These are phyloP conservation scores for Fabriciana adippe DNA, from an alignment of 2,888 invertebrate species.

Conservation along the genomic window DNA sequence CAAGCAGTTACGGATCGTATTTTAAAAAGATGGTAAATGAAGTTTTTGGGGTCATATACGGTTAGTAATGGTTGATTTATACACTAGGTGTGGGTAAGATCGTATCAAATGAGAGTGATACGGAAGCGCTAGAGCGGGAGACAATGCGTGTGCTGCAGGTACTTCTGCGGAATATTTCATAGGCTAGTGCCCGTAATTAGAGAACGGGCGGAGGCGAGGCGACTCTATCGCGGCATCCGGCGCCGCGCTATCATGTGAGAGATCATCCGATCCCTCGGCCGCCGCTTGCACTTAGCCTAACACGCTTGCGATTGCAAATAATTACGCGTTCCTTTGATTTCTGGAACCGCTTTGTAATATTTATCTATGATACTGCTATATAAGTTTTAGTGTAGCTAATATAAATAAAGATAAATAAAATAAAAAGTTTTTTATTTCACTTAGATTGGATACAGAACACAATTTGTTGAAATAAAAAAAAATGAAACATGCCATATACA, in stretches of 20 bases:
- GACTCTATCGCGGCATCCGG: constrained; percentile 66
- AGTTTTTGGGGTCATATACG: not conserved
- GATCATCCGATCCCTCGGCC: constrained; percentile 52
- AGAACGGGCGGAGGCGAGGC: constrained; percentile 55
- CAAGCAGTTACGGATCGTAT: too few species aligned
- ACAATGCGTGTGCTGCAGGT: constrained; percentile 58
- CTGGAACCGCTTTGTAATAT: constrained; percentile 19
- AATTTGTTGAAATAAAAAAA: too few species aligned
- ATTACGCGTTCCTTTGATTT: constrained; percentile 37
- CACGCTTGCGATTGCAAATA: constrained; percentile 41
- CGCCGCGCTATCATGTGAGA: constrained; percentile 73
- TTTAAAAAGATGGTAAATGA: not conserved
- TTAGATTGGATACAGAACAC: too few species aligned
- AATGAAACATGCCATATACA: too few species aligned
- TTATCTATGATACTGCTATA: not conserved
- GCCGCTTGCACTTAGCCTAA: constrained; percentile 41
- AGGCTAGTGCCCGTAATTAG: constrained; percentile 72
- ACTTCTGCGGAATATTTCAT: constrained; percentile 61
- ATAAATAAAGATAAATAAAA: not conserved
- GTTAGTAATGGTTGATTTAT: constrained; percentile 10
- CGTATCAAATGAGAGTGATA: constrained; percentile 45
- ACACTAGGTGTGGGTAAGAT: constrained; percentile 23
- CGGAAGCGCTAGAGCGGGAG: constrained; percentile 60
- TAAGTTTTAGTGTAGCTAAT: constrained; percentile 4
- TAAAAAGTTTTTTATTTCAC: too few species aligned